Evolutionary conservation across 2,113 vertebrate species (phyloP), one percentile per base, ranked within the genome.

Genomic region (Passer domesticus): DNA sequence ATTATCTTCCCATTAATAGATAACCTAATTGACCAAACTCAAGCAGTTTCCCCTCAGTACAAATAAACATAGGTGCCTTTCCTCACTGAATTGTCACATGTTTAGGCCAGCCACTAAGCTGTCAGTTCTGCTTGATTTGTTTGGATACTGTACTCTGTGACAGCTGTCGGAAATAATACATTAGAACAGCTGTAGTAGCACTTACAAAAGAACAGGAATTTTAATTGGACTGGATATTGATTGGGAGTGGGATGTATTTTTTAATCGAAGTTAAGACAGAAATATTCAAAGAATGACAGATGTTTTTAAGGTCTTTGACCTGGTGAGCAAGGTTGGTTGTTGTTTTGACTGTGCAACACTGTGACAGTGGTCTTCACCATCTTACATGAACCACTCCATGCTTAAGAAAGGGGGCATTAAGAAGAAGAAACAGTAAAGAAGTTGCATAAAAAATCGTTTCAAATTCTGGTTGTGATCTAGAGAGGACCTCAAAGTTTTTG

Each of bases 81-180:
- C 49, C 25, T 64, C 67, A 95, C 37, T 63, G 62, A 95, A 95
- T 50, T 89, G 77, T 75, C 78, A 87, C 35, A 83, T 37, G 58
- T 83, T 94, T 87, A 92, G 79, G 8, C 25, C 58, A 94, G 92
- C 24, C 92, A 95, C 96, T 46, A 62, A 85, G 70, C 67, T 92
- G 79, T 97, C 96, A 97, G 97, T 97, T 98, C 94, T 98, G 97
- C 96, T 95, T 97, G 95, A 95, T 97, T 96, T 97, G 94, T 97
- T 97, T 98, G 96, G 97, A 97, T 90, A 95, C 78, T 87, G 80
- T 92, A 96, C 41, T 94, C 44, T 59, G 78, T 0, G 30, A 97
- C 98, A 98, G 98, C 97, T 98, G 97, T 97, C 56, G 24, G 97
- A 98, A 98, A 97, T 94, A 97, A 98, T 97, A 95, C 95, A 97